phyloP scores from a whole-genome alignment of 2,113 vertebrate genomes.

The Hippolais icterina region DNA sequence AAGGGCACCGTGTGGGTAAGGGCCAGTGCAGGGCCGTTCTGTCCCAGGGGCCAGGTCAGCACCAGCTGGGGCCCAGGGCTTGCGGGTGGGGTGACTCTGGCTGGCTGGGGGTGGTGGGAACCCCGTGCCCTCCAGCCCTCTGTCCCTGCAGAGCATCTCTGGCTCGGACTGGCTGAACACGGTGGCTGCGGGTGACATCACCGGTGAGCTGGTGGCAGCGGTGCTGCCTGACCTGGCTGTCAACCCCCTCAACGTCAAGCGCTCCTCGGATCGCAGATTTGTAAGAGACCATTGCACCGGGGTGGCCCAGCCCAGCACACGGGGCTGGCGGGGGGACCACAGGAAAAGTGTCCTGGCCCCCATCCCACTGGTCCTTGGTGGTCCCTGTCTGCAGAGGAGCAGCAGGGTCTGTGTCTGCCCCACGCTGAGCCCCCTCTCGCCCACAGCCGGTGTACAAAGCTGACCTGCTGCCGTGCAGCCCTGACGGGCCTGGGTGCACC shows the following conservation, averaged over 20 bases:
- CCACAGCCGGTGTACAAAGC: constrained; percentile 85
- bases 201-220: constrained; percentile 84
- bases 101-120: not conserved
- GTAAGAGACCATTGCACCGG: constrained; percentile 65
- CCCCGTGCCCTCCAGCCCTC: rapidly evolving
- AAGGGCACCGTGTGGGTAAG: constrained; percentile 90
- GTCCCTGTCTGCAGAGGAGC: not conserved
- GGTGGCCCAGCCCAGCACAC: rapidly evolving
- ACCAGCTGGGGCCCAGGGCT: not conserved
- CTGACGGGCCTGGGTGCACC: not conserved
- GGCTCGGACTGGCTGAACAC: constrained; percentile 90
- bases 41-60: rapidly evolving
- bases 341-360: not conserved
- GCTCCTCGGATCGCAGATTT: constrained; percentile 82
- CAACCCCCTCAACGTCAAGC: constrained; percentile 77
- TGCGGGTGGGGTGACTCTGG: rapidly evolving
- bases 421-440: not conserved
- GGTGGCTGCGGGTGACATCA: constrained; percentile 78
- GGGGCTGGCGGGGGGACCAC: rapidly evolving
- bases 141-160: constrained; percentile 82
- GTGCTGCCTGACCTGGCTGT: constrained; percentile 77
- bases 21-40: not conserved
- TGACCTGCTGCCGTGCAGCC: constrained; percentile 72
- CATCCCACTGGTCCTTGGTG: too few relatives aligned
- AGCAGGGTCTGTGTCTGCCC: rapidly evolving